A percentile compares a stretch with the other conserved stretches of the same genome.
These are phyloP conservation scores for Apistogramma diplotaenia DNA, from an alignment of 2,113 vertebrate genomes.

Conservation along the genomic window DNA sequence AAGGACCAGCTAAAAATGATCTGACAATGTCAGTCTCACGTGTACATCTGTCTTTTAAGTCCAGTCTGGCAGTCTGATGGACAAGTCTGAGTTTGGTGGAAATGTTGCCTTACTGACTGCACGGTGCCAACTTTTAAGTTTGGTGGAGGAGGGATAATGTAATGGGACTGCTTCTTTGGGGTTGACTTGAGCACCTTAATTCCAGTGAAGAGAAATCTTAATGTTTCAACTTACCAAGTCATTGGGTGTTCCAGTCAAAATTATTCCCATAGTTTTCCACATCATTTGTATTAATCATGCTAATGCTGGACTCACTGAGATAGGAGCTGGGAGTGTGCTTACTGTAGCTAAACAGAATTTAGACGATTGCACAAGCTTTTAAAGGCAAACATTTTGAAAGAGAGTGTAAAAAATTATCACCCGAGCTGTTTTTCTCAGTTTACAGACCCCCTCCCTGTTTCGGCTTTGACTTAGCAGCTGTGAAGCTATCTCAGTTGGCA, in stretches of 20 bases:
- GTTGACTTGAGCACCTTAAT: not conserved
- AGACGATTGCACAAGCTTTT: not conserved
- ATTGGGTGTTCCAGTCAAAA: not conserved
- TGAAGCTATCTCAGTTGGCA: constrained; percentile 28
- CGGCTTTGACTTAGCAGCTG: not conserved
- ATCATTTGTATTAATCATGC: not conserved
- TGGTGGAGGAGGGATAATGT: not conserved
- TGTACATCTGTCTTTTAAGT: not conserved
- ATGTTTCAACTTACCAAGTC: too few relatives aligned
- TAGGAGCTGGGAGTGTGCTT: not conserved
- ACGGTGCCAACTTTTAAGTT: not conserved
- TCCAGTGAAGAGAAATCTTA: not conserved
- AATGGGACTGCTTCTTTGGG: not conserved
- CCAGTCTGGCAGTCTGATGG: too few relatives aligned
- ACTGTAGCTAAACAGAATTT: not conserved
- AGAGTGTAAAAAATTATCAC: not conserved
- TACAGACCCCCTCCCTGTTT: not conserved
- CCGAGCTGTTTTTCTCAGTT: not conserved
- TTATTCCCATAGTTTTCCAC: not conserved
- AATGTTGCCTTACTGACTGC: too few relatives aligned
- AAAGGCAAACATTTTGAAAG: not conserved
- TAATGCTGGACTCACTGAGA: not conserved
- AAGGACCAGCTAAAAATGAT: not conserved
- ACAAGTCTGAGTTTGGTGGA: too few relatives aligned
- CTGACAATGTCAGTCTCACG: not conserved